A percentile compares a stretch with the other conserved stretches of the same genome.
Evolutionary conservation across 2,113 vertebrate species (phyloP).

Genomic region (Leptodactylus fuscus): DNA sequence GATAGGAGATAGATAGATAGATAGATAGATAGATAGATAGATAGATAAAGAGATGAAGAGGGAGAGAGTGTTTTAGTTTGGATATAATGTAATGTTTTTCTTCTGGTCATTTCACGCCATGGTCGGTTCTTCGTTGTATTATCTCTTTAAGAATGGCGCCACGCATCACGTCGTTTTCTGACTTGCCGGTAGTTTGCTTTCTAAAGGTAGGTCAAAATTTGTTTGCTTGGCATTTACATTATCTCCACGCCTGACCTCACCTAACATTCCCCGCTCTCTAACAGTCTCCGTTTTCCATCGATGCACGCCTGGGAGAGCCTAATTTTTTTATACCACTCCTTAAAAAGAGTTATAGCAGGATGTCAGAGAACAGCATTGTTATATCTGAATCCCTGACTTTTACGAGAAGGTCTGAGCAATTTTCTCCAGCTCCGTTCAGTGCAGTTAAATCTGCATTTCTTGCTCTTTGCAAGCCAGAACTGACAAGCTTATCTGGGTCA

Average conservation of each 20-base stretch:
- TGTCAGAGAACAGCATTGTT: slow-evolving; percentile 36
- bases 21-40: no score
- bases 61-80: no score
- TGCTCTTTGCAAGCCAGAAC: slow-evolving; percentile 51
- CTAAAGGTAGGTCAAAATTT: slow-evolving; percentile 26
- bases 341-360: slow-evolving; percentile 32
- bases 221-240: slow-evolving; percentile 28
- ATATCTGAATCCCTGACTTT: slow-evolving; percentile 17
- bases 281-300: slow-evolving; percentile 1
- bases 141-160: not conserved
- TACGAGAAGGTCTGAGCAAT: slow-evolving; percentile 20
- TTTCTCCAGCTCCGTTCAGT: slow-evolving; percentile 31
- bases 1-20: no score
- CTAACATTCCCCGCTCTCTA: slow-evolving; percentile 4
- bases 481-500: slow-evolving; percentile 59
- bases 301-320: slow-evolving; percentile 11
- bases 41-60: no score
- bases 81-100: no score
- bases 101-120: no score
- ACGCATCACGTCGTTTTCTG: not conserved
- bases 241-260: slow-evolving; percentile 28
- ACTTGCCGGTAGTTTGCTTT: slow-evolving; percentile 5
- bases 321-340: slow-evolving; percentile 25
- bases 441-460: slow-evolving; percentile 52
- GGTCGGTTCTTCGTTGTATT: not conserved